Conservation (phyloP, 2,797 vertebrate genomes). For the Darevskia mixta region DNA sequence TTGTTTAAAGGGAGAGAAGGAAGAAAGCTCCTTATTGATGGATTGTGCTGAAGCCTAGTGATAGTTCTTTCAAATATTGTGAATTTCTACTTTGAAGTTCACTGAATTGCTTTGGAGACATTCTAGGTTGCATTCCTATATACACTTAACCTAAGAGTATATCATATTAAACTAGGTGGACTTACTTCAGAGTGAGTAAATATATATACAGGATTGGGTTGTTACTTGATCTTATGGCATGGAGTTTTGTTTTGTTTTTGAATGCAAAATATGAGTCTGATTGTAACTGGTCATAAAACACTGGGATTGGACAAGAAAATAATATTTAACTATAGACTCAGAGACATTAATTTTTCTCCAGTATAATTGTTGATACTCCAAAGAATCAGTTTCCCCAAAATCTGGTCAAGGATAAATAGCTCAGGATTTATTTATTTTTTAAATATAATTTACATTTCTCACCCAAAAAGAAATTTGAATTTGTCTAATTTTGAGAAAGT, state of each 20-base stretch:
- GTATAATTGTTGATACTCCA: background rate
- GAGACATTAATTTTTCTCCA: background rate
- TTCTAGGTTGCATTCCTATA: background rate
- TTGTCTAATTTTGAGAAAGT: background rate
- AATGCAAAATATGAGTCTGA: background rate
- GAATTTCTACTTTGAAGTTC: background rate
- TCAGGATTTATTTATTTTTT: background rate
- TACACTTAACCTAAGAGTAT: background rate
- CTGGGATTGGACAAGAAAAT: background rate
- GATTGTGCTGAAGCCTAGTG: background rate
- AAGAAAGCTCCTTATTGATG: background rate
- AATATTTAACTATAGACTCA: background rate
- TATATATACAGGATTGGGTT: background rate
- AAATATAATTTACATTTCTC: background rate
- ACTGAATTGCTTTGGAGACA: background rate
- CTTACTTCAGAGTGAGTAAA: background rate
- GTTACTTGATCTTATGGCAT: background rate
- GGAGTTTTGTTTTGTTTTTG: background rate
- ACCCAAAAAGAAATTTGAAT: background rate
- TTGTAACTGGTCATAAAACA: background rate
- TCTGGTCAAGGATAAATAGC: background rate
- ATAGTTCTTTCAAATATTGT: background rate
- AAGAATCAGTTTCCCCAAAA: background rate
- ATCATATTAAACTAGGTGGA: background rate
- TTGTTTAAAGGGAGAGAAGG: background rate